A percentile compares a stretch with the other conserved stretches of the same genome.
These are phyloP conservation scores for Eurystomus gularis DNA, from an alignment of 2,113 vertebrate genomes.

Conservation along the genomic window DNA sequence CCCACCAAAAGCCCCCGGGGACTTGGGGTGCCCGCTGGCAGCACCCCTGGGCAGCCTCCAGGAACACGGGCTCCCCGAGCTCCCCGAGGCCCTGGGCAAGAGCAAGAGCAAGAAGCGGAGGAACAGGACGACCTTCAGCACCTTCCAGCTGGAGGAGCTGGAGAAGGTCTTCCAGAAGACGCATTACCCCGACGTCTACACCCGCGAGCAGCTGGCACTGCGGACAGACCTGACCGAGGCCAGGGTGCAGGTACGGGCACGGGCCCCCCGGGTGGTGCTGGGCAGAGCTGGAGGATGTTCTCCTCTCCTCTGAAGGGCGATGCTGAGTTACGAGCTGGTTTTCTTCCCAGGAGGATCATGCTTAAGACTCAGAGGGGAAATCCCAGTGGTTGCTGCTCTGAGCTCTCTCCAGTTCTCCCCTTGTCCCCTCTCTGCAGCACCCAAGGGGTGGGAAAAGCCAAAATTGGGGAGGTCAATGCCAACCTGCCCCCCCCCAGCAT, in stretches of 20 bases:
- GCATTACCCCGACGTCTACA: slow-evolving; percentile 90
- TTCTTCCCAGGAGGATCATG: background rate
- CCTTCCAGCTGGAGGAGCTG: slow-evolving; percentile 92
- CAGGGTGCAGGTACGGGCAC: slow-evolving; percentile 84
- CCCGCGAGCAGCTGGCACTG: slow-evolving; percentile 90
- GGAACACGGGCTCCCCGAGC: slow-evolving; percentile 76
- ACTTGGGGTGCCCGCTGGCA: slow-evolving; percentile 56
- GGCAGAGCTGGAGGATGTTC: background rate
- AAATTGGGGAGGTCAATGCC: background rate
- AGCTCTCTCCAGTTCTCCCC: background rate
- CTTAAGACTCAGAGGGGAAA: background rate
- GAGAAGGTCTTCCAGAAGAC: slow-evolving; percentile 96
- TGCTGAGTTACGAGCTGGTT: background rate
- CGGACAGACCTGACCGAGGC: slow-evolving; percentile 90
- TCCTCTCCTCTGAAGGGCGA: rapidly evolving
- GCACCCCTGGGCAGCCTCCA: slow-evolving; percentile 43
- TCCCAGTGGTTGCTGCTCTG: background rate
- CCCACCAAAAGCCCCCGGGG: slow-evolving; percentile 69
- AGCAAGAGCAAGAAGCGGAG: slow-evolving; percentile 90
- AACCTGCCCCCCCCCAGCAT: background rate
- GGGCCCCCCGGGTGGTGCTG: background rate
- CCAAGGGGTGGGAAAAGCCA: background rate
- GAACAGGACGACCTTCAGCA: slow-evolving; percentile 94
- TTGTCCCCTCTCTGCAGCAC: no score
- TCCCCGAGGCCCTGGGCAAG: slow-evolving; percentile 78